Conservation (phyloP, 2,113 vertebrate species). For the Myotis brandtii region DNA sequence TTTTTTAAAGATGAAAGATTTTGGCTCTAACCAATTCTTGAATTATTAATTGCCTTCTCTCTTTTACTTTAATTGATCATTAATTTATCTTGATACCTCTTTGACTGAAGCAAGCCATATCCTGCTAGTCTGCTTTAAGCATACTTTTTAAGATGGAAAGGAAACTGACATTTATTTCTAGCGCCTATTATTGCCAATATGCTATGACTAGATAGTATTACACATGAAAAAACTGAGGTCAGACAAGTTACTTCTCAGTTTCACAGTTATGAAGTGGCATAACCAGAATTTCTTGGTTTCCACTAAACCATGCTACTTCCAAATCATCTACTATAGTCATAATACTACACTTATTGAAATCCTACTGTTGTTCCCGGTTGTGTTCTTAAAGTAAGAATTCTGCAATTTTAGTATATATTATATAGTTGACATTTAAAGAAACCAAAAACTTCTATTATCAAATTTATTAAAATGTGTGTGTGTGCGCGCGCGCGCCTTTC, state of each 20-base stretch:
- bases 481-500: neutral
- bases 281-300: neutral
- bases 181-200: neutral
- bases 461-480: neutral
- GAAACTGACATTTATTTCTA: constrained; percentile 11
- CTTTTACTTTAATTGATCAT: neutral
- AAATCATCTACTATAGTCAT: neutral
- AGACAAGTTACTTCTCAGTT: neutral
- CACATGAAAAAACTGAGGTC: constrained; percentile 32
- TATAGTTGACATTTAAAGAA: constrained; percentile 9
- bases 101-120: neutral
- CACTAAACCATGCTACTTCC: neutral
- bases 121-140: neutral
- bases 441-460: neutral
- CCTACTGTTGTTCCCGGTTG: neutral
- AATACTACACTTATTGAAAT: constrained; percentile 4
- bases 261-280: neutral
- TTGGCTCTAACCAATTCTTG: constrained; percentile 19
- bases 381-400: constrained; percentile 24
- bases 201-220: neutral
- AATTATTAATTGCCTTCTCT: constrained; percentile 35
- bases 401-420: constrained; percentile 3
- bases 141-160: neutral
- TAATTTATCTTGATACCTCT: constrained; percentile 10
- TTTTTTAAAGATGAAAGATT: neutral